These are phyloP conservation scores for Okapia johnstoni DNA, from an alignment of 2,113 vertebrate species.

Conservation along the genomic window DNA sequence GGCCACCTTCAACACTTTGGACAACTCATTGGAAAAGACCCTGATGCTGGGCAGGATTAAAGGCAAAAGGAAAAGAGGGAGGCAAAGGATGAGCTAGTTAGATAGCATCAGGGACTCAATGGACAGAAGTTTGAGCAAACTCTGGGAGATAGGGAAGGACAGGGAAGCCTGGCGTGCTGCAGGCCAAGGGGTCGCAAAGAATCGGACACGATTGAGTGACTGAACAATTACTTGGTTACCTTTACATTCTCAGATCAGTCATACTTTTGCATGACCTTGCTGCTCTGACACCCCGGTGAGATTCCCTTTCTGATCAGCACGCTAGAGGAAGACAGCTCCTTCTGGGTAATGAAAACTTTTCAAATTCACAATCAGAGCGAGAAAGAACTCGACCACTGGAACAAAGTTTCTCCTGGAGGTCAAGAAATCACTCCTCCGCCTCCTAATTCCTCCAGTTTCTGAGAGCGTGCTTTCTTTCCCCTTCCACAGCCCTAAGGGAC, in stretches of 20 bases:
- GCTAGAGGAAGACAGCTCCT: constrained; percentile 74
- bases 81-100: background rate
- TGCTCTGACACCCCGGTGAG: background rate
- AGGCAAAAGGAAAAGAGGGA: background rate
- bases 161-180: background rate
- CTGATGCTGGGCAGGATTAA: background rate
- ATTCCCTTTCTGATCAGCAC: constrained; percentile 61
- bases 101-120: background rate
- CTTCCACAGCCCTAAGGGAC: background rate
- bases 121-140: background rate
- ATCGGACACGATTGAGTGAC: background rate
- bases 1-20: background rate
- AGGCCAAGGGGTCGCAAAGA: background rate
- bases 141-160: background rate
- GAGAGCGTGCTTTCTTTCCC: background rate
- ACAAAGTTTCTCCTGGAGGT: background rate
- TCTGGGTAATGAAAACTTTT: background rate
- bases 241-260: background rate
- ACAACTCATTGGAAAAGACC: background rate
- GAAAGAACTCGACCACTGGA: background rate
- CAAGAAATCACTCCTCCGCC: background rate
- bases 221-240: background rate
- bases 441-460: background rate
- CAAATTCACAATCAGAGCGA: background rate
- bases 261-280: background rate